Percentiles rank a stretch among this genome's conserved stretches.
These are phyloP conservation scores for Psilopogon haemacephalus DNA, from an alignment of 2,113 vertebrate genomes.

Conservation along the genomic window DNA sequence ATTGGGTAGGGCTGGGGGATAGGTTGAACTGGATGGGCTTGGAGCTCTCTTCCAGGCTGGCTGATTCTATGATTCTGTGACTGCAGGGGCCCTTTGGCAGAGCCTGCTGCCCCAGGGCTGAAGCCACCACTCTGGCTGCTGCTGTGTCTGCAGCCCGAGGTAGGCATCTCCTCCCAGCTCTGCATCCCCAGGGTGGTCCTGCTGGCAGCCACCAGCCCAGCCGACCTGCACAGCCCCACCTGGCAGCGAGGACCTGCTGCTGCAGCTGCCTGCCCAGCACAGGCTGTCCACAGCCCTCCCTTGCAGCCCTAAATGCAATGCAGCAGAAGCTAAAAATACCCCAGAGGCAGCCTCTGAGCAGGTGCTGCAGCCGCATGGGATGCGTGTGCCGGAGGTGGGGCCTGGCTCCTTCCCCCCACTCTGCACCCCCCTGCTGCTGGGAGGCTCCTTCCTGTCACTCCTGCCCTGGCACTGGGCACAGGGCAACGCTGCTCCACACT, in stretches of 20 bases:
- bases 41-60: no score
- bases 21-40: no score
- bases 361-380: background rate
- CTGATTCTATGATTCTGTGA: no score
- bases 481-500: background rate
- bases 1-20: no score
- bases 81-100: background rate
- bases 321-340: constrained; percentile 52
- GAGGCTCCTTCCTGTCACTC: rapidly evolving
- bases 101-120: no score
- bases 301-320: constrained; percentile 30
- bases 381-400: background rate
- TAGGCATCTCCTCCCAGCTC: background rate
- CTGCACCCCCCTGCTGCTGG: background rate
- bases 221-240: background rate
- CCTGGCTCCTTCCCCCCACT: background rate
- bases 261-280: background rate
- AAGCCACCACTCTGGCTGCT: background rate
- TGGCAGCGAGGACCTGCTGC: background rate
- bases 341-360: constrained; percentile 15
- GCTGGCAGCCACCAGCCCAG: rapidly evolving
- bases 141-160: rapidly evolving
- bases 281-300: background rate
- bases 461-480: background rate
- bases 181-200: background rate